A percentile compares a stretch with the other conserved stretches of the same genome.
Conservation (phyloP, 2,888 invertebrate species). For the Cosmia trapezina region DNA sequence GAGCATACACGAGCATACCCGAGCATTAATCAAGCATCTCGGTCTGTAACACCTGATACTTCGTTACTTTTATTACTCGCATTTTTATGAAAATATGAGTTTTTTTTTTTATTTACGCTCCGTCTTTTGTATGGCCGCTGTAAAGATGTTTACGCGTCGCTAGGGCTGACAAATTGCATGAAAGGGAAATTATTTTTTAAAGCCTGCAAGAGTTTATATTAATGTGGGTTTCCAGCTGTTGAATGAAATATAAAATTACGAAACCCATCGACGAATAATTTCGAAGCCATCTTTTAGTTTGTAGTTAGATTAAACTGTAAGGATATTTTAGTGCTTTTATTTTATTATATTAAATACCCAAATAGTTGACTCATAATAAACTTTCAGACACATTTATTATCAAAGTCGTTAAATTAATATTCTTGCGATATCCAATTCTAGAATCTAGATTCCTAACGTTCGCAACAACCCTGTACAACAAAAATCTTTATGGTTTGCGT, state of each 20-base stretch:
- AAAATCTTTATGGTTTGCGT: slow-evolving; percentile 56
- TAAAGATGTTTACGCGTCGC: slow-evolving; percentile 63
- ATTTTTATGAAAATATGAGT: slow-evolving; percentile 50
- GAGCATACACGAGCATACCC: slow-evolving; percentile 34
- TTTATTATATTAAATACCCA: neutral
- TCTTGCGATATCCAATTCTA: neutral
- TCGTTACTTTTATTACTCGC: slow-evolving; percentile 53
- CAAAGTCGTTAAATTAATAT: neutral
- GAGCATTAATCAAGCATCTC: slow-evolving; percentile 63
- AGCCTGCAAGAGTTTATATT: neutral
- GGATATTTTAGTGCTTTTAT: neutral
- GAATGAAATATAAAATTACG: neutral
- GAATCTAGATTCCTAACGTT: neutral
- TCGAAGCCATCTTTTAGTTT: neutral
- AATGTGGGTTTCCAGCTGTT: neutral
- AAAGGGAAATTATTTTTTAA: neutral
- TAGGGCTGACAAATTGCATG: slow-evolving; percentile 51
- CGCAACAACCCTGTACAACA: slow-evolving; percentile 49
- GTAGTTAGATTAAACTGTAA: neutral
- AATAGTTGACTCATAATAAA: neutral
- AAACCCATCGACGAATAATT: neutral
- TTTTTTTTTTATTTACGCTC: slow-evolving; percentile 61
- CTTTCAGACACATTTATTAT: neutral
- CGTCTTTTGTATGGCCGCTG: slow-evolving; percentile 60
- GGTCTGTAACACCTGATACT: slow-evolving; percentile 64